phyloP scores from a whole-genome alignment of 2,797 vertebrate genomes.

The Pangasius macronema region DNA sequence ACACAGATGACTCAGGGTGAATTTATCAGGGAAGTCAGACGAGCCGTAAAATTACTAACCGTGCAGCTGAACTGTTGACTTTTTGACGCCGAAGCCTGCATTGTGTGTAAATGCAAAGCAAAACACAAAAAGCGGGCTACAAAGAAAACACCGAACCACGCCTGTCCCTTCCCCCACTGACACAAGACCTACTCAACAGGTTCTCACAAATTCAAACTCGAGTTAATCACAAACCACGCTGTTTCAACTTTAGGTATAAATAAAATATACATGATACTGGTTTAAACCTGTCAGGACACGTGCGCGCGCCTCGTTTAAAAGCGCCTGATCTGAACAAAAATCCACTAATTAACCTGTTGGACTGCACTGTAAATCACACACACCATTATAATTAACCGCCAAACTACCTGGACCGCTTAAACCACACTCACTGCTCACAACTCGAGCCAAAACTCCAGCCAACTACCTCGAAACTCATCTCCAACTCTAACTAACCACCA shows the following conservation, averaged over 20 bases:
- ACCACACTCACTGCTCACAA: background rate
- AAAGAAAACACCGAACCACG: constrained; percentile 61
- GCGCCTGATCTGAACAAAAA: background rate
- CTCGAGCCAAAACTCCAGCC: background rate
- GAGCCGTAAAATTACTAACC: background rate
- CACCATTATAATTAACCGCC: background rate
- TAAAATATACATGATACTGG: background rate
- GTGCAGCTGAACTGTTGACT: constrained; percentile 14
- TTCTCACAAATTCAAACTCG: constrained; percentile 57
- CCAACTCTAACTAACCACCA: too few relatives aligned
- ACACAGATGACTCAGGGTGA: background rate
- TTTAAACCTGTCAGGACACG: background rate
- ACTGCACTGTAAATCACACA: background rate
- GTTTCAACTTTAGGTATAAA: background rate
- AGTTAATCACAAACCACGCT: background rate
- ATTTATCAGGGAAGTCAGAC: background rate
- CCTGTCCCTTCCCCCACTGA: constrained; percentile 68
- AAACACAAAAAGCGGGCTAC: constrained; percentile 36
- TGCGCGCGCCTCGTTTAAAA: background rate
- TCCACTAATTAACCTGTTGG: background rate
- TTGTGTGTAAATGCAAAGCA: constrained; percentile 52
- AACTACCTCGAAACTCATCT: background rate
- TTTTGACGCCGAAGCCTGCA: constrained; percentile 11
- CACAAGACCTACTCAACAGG: constrained; percentile 74
- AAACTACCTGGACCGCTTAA: background rate